Percentiles rank a stretch among this genome's conserved stretches.
These are phyloP conservation scores for Drosophila trapezifrons DNA, from an alignment of 1,140 invertebrate species.

Conservation along the genomic window DNA sequence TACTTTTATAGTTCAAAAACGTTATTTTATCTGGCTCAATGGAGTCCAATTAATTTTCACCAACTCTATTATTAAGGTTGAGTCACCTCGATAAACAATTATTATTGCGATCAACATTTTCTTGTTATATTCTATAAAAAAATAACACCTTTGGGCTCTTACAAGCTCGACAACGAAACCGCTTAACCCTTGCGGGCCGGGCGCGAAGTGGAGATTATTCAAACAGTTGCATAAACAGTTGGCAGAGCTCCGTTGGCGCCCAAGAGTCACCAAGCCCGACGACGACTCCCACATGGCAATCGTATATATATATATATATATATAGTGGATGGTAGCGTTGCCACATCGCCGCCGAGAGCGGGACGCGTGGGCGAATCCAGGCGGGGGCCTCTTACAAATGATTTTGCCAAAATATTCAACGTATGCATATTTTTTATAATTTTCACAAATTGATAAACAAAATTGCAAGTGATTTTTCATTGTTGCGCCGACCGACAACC, in stretches of 20 bases:
- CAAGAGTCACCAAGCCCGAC: slow-evolving; percentile 32
- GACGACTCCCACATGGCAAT: slow-evolving; percentile 28
- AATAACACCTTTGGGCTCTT: neutral
- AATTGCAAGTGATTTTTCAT: slow-evolving; percentile 83
- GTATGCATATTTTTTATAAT: slow-evolving; percentile 83
- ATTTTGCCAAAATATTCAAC: slow-evolving; percentile 81
- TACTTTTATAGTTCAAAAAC: neutral
- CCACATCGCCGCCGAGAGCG: slow-evolving; percentile 58
- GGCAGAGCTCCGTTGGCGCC: slow-evolving; percentile 71
- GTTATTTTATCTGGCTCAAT: no score
- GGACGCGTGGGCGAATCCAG: slow-evolving; percentile 62
- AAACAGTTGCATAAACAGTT: slow-evolving; percentile 74
- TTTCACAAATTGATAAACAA: slow-evolving; percentile 83
- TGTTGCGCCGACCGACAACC: slow-evolving; percentile 27
- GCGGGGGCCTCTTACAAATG: slow-evolving; percentile 70
- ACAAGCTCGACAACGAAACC: slow-evolving; percentile 11
- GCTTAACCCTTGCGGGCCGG: slow-evolving; percentile 24
- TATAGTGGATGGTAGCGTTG: slow-evolving; percentile 40
- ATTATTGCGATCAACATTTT: slow-evolving; percentile 1
- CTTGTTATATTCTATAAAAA: neutral
- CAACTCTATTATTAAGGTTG: neutral
- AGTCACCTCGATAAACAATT: neutral
- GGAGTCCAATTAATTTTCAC: neutral
- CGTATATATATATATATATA: neutral
- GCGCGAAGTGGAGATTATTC: slow-evolving; percentile 47